Conservation (phyloP, 2,797 vertebrate species). For the Malacoraja senta region DNA sequence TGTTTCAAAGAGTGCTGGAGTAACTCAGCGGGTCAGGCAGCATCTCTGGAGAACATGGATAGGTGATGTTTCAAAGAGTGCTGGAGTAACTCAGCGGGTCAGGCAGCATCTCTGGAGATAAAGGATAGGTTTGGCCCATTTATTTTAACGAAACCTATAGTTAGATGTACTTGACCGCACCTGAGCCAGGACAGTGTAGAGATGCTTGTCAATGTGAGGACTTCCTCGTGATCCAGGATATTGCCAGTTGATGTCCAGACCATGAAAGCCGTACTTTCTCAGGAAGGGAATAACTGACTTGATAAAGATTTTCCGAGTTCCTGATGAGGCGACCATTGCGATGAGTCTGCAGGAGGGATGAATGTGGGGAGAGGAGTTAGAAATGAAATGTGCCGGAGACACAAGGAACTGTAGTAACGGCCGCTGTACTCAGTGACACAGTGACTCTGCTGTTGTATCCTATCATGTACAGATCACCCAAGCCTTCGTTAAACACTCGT, state of each 20-base stretch:
- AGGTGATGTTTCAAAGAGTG: too few relatives aligned
- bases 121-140: neutral
- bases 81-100: too few relatives aligned
- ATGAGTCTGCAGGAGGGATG: conserved; percentile 58
- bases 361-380: neutral
- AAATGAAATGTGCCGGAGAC: neutral
- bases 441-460: too few relatives aligned
- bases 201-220: conserved; percentile 59
- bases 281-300: conserved; percentile 63
- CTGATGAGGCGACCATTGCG: conserved; percentile 58
- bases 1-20: too few relatives aligned
- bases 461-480: too few relatives aligned
- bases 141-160: neutral
- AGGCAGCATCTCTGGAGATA: too few relatives aligned
- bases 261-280: conserved; percentile 66
- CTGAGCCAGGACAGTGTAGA: conserved; percentile 63
- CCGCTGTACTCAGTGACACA: too few relatives aligned
- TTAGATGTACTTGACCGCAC: conserved; percentile 44
- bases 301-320: conserved; percentile 65
- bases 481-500: neutral
- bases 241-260: conserved; percentile 76
- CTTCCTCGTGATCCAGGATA: conserved; percentile 70
- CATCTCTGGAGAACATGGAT: too few relatives aligned
- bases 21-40: too few relatives aligned
- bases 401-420: too few relatives aligned